phyloP scores from a whole-genome alignment of 2,113 vertebrate species.

The Hippopotamus amphibius region DNA sequence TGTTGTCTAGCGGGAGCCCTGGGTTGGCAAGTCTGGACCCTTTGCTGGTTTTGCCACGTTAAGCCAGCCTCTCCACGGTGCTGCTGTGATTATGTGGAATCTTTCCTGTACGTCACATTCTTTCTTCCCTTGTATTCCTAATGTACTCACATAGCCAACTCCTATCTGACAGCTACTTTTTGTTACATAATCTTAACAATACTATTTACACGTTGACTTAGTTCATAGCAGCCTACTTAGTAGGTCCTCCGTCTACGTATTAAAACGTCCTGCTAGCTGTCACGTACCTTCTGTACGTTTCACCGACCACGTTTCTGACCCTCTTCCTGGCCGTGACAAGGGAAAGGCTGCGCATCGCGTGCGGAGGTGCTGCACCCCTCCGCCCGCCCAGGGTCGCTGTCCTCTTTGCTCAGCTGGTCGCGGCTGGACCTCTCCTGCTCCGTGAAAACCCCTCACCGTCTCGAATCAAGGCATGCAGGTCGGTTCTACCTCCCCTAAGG shows the following conservation, averaged over 20 bases:
- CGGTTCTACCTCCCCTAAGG: too few relatives aligned
- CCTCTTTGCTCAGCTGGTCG: not conserved
- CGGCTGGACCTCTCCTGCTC: too few relatives aligned
- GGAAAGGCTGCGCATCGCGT: fast-evolving
- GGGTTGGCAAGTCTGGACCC: too few relatives aligned
- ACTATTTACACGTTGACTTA: fast-evolving
- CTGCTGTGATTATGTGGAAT: too few relatives aligned
- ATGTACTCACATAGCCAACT: not conserved
- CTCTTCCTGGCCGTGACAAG: fast-evolving
- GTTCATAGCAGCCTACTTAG: not conserved
- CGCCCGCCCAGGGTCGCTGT: fast-evolving
- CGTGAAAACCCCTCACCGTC: not conserved
- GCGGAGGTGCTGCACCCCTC: too few relatives aligned
- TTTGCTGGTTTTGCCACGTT: too few relatives aligned
- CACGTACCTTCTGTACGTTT: not conserved
- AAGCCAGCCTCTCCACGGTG: not conserved
- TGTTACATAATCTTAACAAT: fast-evolving
- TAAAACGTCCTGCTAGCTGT: fast-evolving
- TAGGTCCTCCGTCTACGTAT: fast-evolving
- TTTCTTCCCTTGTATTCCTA: not conserved
- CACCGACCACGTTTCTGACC: not conserved
- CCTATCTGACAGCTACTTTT: not conserved
- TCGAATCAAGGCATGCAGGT: too few relatives aligned
- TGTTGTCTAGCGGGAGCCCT: fast-evolving
- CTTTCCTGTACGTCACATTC: not conserved